Conservation (phyloP, 1,140 invertebrate genomes). For the Cydia pomonella region DNA sequence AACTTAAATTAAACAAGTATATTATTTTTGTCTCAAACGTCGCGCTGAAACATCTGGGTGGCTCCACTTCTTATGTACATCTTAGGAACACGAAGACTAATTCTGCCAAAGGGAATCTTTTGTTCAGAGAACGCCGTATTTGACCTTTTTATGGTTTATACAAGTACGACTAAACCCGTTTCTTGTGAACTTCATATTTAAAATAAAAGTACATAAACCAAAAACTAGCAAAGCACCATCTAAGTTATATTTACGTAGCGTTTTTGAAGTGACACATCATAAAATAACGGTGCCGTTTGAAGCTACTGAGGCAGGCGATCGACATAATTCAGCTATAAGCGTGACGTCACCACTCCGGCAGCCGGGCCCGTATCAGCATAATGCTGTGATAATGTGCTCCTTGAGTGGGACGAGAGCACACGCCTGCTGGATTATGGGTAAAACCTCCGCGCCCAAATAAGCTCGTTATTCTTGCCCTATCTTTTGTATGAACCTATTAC, state of each 20-base stretch:
- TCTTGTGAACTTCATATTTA: no score
- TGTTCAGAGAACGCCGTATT: no score
- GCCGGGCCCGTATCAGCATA: conserved; percentile 60
- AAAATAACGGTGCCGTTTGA: neutral
- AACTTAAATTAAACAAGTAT: no score
- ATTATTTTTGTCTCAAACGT: no score
- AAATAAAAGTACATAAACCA: no score
- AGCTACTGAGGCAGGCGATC: conserved; percentile 37
- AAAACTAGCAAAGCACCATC: neutral
- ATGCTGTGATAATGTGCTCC: conserved; percentile 63
- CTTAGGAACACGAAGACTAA: no score
- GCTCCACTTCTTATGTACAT: no score
- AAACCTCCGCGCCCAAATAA: conserved; percentile 60
- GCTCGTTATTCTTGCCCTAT: conserved; percentile 50
- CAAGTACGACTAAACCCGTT: no score
- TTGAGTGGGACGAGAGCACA: conserved; percentile 56
- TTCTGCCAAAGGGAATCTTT: no score
- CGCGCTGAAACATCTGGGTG: no score
- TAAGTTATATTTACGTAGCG: neutral
- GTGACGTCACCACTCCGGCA: conserved; percentile 45
- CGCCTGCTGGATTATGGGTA: conserved; percentile 67
- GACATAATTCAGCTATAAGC: conserved; percentile 52
- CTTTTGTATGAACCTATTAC: conserved; percentile 40
- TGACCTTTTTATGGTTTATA: no score
- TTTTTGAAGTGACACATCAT: neutral